Evolutionary conservation across 2,797 vertebrate genomes (phyloP), one percentile per base, ranked within the genome.

Genomic region (Tolypeutes matacus): DNA sequence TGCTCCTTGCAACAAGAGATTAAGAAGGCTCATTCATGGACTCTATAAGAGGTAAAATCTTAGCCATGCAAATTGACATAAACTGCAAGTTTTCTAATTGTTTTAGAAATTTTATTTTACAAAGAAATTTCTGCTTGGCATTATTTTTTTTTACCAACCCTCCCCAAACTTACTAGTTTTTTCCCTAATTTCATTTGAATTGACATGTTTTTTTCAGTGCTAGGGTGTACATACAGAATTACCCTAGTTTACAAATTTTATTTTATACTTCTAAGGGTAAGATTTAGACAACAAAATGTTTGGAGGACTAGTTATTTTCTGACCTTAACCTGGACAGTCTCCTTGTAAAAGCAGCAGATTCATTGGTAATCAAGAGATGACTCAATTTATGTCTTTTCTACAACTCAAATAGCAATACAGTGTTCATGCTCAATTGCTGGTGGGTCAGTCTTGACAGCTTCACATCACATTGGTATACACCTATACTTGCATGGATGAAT

Each of bases 371-470:
- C 67, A 95, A 92, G 17, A 88, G 11, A 89, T 73, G 36, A 87
- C 39, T 89, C 78, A 80, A 65, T 88, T 90, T 91, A 42, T 80
- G n/a, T 86, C 31, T 17, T 87, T 23, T 73, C 6, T 36, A 70
- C 39, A 67, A 86, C 25, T 86, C 10, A 91, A 56, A 75, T 75
- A 64, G 78, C 13, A 88, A 39, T 7, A 88, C 53, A 86, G 72
- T 87, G 78, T 83, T 92, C 46, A 91, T 81, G 34, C 53, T 36
- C 46, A 92, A 39, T 89, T 88, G n/a, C 31, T 86, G 49, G 8
- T 91, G 11, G 60, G 60, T 96, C 86, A 86, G 34, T 86, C 89
- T 95, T 95, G 72, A 95, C 58, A 89, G 89, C 96, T 95, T 96
- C 78, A 72, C 31, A 72, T 91, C 31, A 83, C 4, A 7, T 65